Evolutionary conservation across 2,888 invertebrate genomes (phyloP).

Genomic region (Podotricha telesiphe): DNA sequence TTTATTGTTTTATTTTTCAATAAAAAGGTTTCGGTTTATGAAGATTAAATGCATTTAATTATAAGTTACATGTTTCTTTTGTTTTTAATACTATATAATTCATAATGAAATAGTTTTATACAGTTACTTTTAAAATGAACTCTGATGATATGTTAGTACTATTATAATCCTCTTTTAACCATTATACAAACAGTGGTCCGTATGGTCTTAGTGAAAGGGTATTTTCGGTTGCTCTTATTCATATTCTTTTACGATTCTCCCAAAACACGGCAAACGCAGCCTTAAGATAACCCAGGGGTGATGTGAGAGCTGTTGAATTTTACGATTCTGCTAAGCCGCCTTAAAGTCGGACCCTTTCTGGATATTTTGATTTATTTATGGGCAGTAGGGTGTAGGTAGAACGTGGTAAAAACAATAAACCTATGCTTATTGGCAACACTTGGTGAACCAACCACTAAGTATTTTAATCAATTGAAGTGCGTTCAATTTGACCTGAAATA

Average conservation of each 20-base stretch:
- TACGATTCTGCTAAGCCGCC: constrained; percentile 83
- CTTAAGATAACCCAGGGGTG: constrained; percentile 78
- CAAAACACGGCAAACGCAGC: constrained; percentile 75
- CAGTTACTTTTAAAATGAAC: not conserved
- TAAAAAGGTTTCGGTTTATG: too few relatives aligned
- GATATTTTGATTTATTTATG: constrained; percentile 84
- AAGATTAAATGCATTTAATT: not conserved
- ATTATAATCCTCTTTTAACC: constrained; percentile 15
- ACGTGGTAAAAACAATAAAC: constrained; percentile 81
- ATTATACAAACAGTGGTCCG: constrained; percentile 62
- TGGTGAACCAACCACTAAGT: constrained; percentile 34
- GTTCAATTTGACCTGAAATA: not conserved
- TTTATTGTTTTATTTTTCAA: not conserved
- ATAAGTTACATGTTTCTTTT: not conserved
- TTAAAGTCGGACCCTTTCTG: constrained; percentile 82
- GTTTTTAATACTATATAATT: not conserved
- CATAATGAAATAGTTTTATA: not conserved
- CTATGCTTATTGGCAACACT: constrained; percentile 59
- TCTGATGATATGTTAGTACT: not conserved
- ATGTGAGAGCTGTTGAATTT: constrained; percentile 81
- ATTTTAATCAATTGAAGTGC: constrained; percentile 53
- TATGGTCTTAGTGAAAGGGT: constrained; percentile 74
- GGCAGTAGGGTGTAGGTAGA: constrained; percentile 75
- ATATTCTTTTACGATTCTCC: constrained; percentile 81
- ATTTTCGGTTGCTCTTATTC: constrained; percentile 76